These are phyloP conservation scores for Kryptolebias ocellatus DNA, from an alignment of 2,797 vertebrate genomes.

Conservation along the genomic window DNA sequence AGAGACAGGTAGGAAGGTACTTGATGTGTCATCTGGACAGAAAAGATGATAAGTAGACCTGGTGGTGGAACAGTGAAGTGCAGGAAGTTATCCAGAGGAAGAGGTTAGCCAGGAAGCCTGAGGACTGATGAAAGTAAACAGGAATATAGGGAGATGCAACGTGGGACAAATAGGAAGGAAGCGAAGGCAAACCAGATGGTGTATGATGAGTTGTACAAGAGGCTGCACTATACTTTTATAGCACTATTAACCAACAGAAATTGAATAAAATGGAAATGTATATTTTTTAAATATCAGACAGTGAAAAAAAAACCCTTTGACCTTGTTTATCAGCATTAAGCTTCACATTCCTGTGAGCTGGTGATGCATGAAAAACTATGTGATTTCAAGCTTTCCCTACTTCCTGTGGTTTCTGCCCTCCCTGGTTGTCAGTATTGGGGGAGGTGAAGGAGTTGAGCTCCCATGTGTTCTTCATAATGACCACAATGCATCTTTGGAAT, in stretches of 20 bases:
- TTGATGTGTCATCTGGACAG: too few relatives aligned
- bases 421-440: constrained; percentile 27
- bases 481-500: constrained; percentile 53
- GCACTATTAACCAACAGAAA: background rate
- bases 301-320: constrained; percentile 32
- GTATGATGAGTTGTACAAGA: too few relatives aligned
- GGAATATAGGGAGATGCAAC: too few relatives aligned
- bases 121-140: too few relatives aligned
- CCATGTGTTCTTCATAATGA: constrained; percentile 31
- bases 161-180: too few relatives aligned
- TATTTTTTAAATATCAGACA: background rate
- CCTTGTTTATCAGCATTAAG: constrained; percentile 38
- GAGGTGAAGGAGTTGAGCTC: constrained; percentile 7
- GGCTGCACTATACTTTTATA: background rate
- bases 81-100: too few relatives aligned
- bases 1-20: too few relatives aligned
- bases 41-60: too few relatives aligned
- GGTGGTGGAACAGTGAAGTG: too few relatives aligned
- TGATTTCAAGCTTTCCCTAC: constrained; percentile 49
- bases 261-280: background rate
- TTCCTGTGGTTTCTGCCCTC: constrained; percentile 42
- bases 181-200: too few relatives aligned
- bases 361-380: constrained; percentile 31
- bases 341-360: constrained; percentile 49
- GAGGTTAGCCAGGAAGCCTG: too few relatives aligned